Evolutionary conservation across 2,797 vertebrate species (phyloP), one percentile per base, ranked within the genome.

Genomic region (Pseudotriccus pelzelni): DNA sequence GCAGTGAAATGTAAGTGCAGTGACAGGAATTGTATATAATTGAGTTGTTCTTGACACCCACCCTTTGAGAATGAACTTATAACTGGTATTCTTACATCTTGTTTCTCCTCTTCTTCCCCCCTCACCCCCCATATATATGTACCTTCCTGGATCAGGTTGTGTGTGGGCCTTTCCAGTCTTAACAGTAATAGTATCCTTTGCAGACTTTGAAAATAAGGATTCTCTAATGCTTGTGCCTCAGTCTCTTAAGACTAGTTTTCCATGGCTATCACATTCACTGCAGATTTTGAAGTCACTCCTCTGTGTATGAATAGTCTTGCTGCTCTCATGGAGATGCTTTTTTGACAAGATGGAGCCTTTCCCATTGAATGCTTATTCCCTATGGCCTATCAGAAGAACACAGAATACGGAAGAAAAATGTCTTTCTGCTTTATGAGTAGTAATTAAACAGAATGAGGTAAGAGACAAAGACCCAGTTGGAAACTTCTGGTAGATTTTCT

Each of bases 381-480:
- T 59, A 0, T 60, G 36, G 37, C 41, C n/a, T 73, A 27, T 66
- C 46, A 74, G 66, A 56, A 47, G 37, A 87, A 67, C 27, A 32
- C 9, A 47, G 23, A 47, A 47, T 39, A 12, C 0, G 4, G 69
- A 75, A 89, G 62, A 87, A 82, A 78, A 81, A 58, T 37, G 7
- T 32, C 39, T 73, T 78, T 90, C 20, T 81, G 43, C 19, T 86
- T 75, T 76, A 44, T 78, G 47, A 82, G 47, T 59, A 59, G n/a
- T 81, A 90, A 58, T 93, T 89, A 85, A 93, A 62, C 36, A 73
- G 46, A 75, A 58, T 79, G 53, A 87, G 49, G 39, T 75, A 72
- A 78, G 44, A 64, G 39, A 55, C 39, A 62, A 91, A 84, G 50
- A 81, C 43, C 7, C 24, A 24, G 34, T 76, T 81, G 83, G 62